Evolutionary conservation across 1,140 invertebrate genomes (phyloP), one percentile per base, ranked within the genome.

Genomic region (Brachionus rubens): DNA sequence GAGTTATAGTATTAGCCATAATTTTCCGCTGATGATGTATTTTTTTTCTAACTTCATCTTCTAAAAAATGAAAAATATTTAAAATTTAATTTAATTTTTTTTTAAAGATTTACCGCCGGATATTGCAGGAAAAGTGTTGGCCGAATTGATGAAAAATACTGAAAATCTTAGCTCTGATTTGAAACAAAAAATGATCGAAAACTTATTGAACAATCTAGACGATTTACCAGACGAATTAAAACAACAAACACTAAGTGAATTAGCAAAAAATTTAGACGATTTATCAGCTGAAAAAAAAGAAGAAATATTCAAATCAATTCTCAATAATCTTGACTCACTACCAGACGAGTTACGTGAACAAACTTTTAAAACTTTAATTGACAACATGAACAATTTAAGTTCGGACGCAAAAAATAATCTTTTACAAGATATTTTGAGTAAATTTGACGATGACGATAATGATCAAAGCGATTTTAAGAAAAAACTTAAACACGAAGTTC

Each of bases 241-340:
- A 54, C 68, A 72, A 48, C 19, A 30, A 24, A 33, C 68, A 14
- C 40, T 72, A 28, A 48, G 40, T 4, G 68, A 48, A 54, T 36
- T 72, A 14, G 46, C 46, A 0, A 48, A 28, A 19, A 72, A 72
- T 72, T 54, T 72, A 24, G 68, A 72, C 28, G 47, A 72, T 54
- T 24, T 72, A 24, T 72, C 68, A 9, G 43, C 68, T 26, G 68
- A 72, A 21, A 33, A 50, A 48, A 72, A 72, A 14, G 46, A 72
- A 46, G 50, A 72, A 48, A 54, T 72, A 26, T 72, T 72, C 68
- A 72, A 72, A 19, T 50, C 28, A 28, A 72, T 72, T 54, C 36
- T 72, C 12, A 72, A 48, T 19, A 72, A 72, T 21, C 21, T 72
- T n/a, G 68, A 72, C 26, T 48, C 43, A 40, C 12, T 72, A 16